Evolutionary conservation across 2,888 invertebrate genomes (phyloP).

Genomic region (Atrina japonica): DNA sequence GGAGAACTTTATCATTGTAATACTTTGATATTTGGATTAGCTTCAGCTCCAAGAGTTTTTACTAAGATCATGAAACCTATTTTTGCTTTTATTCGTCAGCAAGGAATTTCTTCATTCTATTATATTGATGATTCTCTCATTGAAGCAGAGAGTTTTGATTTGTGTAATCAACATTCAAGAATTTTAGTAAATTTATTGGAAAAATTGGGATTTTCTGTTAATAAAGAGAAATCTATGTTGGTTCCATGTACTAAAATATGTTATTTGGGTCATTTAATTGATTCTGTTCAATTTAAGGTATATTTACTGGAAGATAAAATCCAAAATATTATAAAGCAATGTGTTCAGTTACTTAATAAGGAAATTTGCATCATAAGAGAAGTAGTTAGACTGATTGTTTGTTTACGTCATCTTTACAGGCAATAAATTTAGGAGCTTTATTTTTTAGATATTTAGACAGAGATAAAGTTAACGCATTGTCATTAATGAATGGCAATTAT

Average conservation of each 20-base stretch:
- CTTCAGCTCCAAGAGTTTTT: constrained; percentile 40
- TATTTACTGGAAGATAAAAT: constrained; percentile 23
- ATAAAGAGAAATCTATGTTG: constrained; percentile 34
- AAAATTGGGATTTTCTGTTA: constrained; percentile 28
- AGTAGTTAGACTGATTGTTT: constrained; percentile 7
- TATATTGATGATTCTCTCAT: constrained; percentile 39
- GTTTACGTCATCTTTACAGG: constrained; percentile 12
- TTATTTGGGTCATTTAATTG: constrained; percentile 33
- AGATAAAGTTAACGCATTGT: not conserved
- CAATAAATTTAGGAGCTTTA: constrained; percentile 4
- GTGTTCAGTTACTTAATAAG: not conserved
- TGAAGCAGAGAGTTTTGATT: constrained; percentile 7
- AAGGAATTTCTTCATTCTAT: constrained; percentile 35
- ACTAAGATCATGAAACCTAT: constrained; percentile 43
- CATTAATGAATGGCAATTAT: not conserved
- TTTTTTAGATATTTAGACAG: constrained; percentile 10
- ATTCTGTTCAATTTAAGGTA: constrained; percentile 33
- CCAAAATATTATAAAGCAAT: constrained; percentile 7
- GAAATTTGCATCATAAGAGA: not conserved
- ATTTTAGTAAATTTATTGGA: constrained; percentile 5
- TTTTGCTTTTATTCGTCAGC: constrained; percentile 28
- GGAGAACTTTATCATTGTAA: constrained; percentile 34
- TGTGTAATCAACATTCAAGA: constrained; percentile 19
- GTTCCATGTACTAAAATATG: constrained; percentile 16
- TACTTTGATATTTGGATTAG: too few species aligned